Evolutionary conservation across 2,797 vertebrate genomes (phyloP).

Genomic region (Takifugu ocellatus): DNA sequence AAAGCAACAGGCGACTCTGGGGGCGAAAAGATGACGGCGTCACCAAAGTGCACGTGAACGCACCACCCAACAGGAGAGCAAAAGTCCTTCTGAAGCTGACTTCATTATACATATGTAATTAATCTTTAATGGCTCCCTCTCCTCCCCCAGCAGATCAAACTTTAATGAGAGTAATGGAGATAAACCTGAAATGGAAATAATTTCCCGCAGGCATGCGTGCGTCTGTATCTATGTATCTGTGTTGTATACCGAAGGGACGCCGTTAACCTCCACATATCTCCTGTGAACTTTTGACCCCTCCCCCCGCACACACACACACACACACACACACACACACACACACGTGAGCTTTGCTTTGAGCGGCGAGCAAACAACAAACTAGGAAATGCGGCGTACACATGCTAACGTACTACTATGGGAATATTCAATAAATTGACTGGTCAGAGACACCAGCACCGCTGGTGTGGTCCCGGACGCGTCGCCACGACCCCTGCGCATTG

Average conservation of each 20-base stretch:
- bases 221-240: background rate
- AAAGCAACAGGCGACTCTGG: too few species aligned
- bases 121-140: conserved; percentile 67
- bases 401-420: conserved; percentile 6
- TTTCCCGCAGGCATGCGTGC: conserved; percentile 4
- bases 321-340: conserved; percentile 17
- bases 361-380: conserved; percentile 44
- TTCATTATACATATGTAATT: conserved; percentile 52
- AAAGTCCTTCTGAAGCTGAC: conserved; percentile 9
- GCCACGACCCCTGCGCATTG: conserved; percentile 10
- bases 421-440: conserved; percentile 1
- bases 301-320: conserved; percentile 5
- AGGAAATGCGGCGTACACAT: background rate
- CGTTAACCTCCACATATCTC: conserved; percentile 16
- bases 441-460: conserved; percentile 13
- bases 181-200: conserved; percentile 65
- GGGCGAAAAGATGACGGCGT: too few species aligned
- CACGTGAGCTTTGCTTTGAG: conserved; percentile 40
- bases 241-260: conserved; percentile 2
- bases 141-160: conserved; percentile 60
- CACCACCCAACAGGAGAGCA: conserved; percentile 9
- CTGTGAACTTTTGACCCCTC: conserved; percentile 62
- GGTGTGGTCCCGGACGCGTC: conserved; percentile 18
- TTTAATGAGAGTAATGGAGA: conserved; percentile 76
- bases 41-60: too few species aligned